Percentiles rank a stretch among this genome's conserved stretches.
Conservation (phyloP, 2,797 vertebrate genomes). For the Coracias cyanogaster region DNA sequence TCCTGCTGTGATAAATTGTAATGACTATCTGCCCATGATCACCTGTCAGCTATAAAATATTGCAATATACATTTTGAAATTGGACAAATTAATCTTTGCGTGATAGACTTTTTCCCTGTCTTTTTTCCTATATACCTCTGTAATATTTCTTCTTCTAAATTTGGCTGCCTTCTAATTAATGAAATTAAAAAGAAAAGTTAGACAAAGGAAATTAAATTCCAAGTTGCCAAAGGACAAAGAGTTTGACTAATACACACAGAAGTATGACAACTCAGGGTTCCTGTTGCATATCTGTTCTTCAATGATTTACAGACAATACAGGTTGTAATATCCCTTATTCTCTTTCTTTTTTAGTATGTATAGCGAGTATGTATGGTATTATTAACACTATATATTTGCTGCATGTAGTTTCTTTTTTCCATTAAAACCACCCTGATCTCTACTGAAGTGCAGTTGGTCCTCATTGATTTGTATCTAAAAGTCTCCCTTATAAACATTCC, state of each 20-base stretch:
- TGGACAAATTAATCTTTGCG: constrained; percentile 62
- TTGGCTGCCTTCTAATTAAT: constrained; percentile 51
- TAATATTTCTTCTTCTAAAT: constrained; percentile 59
- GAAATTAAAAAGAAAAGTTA: constrained; percentile 15
- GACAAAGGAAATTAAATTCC: constrained; percentile 39
- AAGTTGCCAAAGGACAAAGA: background rate
- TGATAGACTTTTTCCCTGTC: constrained; percentile 46
- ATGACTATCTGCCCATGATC: constrained; percentile 66
- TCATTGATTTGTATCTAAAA: background rate
- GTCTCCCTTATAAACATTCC: background rate
- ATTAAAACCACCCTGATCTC: background rate
- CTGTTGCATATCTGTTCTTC: background rate
- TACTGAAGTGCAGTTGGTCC: background rate
- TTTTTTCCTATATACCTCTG: constrained; percentile 20
- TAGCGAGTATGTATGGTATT: background rate
- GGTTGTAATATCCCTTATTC: background rate
- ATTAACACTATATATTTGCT: background rate
- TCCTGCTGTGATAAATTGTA: constrained; percentile 65
- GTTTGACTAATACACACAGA: background rate
- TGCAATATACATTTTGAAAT: constrained; percentile 70
- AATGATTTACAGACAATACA: background rate
- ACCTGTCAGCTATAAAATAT: constrained; percentile 68
- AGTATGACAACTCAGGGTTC: background rate
- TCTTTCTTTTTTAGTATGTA: background rate
- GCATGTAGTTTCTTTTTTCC: background rate